Conservation (phyloP, 1,140 invertebrate genomes). For the Heliconius nattereri region DNA sequence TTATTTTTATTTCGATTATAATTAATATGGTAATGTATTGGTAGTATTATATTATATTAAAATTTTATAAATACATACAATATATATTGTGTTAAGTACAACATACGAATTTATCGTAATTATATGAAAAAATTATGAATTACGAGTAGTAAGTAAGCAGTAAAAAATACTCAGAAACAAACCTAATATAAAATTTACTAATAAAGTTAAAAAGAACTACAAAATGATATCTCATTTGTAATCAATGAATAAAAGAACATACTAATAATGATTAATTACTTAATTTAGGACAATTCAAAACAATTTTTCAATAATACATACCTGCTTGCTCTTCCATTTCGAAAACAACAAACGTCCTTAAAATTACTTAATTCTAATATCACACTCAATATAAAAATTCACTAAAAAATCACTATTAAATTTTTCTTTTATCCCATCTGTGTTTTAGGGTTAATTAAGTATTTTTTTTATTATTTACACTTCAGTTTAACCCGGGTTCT, state of each 20-base stretch:
- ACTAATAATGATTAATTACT: neutral
- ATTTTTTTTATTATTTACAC: slow-evolving; percentile 26
- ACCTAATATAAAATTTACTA: too few species aligned
- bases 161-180: too few species aligned
- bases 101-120: too few species aligned
- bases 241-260: neutral
- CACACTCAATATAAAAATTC: slow-evolving; percentile 37
- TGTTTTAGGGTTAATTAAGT: slow-evolving; percentile 14
- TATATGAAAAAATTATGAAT: too few species aligned
- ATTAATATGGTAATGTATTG: too few species aligned
- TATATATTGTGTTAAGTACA: too few species aligned
- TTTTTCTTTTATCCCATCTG: slow-evolving; percentile 42
- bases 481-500: slow-evolving; percentile 55
- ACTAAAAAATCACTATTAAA: slow-evolving; percentile 30
- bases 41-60: too few species aligned
- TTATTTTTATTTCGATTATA: too few species aligned
- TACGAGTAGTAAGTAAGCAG: too few species aligned
- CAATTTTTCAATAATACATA: slow-evolving; percentile 16
- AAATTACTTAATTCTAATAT: slow-evolving; percentile 46
- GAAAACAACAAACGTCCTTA: slow-evolving; percentile 31
- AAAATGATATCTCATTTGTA: too few species aligned
- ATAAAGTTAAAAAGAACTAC: too few species aligned
- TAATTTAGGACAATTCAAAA: neutral
- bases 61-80: too few species aligned
- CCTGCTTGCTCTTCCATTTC: slow-evolving; percentile 46